phyloP scores from a whole-genome alignment of 2,113 vertebrate genomes.

The Dascyllus trimaculatus region DNA sequence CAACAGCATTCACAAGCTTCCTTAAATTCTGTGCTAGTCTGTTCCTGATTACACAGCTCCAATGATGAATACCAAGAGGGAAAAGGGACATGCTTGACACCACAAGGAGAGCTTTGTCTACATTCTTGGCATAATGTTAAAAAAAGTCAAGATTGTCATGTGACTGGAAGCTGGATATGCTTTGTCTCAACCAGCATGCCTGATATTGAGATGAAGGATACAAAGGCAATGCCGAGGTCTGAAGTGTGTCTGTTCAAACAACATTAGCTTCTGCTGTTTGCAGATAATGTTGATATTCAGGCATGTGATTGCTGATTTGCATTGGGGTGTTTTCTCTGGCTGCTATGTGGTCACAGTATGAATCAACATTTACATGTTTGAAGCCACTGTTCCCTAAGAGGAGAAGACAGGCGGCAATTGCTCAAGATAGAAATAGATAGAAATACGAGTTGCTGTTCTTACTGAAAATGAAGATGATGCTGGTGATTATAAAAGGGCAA shows the following conservation, averaged over 20 bases:
- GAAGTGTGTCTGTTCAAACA: constrained; percentile 23
- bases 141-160: constrained; percentile 3
- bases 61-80: constrained; percentile 8
- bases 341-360: neutral
- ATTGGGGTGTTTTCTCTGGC: constrained; percentile 1
- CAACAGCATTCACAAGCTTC: neutral
- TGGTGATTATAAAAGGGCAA: neutral
- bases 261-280: constrained; percentile 28
- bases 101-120: constrained; percentile 19
- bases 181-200: neutral
- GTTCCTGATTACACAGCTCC: constrained; percentile 18
- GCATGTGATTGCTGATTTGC: constrained; percentile 5
- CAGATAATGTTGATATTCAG: constrained; percentile 25
- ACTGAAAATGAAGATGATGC: neutral
- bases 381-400: neutral
- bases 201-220: constrained; percentile 2
- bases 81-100: constrained; percentile 10
- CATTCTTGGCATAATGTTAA: neutral
- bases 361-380: neutral
- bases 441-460: too few species aligned
- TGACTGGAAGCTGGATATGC: neutral
- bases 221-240: neutral
- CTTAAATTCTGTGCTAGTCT: neutral
- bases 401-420: neutral
- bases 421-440: neutral